phyloP scores from a whole-genome alignment of 2,113 vertebrate genomes.

The Gopherus evgoodei region DNA sequence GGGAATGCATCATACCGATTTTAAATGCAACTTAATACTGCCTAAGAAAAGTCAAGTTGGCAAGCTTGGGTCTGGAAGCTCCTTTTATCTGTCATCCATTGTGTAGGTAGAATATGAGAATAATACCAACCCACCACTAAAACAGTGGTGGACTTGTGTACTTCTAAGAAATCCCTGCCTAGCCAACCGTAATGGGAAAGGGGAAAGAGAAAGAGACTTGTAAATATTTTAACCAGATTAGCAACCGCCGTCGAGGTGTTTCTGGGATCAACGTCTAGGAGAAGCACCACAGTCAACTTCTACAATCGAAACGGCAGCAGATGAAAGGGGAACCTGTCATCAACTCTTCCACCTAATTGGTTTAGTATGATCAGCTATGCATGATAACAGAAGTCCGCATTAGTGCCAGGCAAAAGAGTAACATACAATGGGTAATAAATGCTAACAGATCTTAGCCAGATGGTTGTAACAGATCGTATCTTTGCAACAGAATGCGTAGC shows the following conservation, averaged over 20 bases:
- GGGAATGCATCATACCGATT: conserved; percentile 26
- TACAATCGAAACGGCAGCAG: conserved; percentile 14
- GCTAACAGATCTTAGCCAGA: conserved; percentile 70
- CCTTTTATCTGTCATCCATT: conserved; percentile 11
- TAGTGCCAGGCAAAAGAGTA: conserved; percentile 41
- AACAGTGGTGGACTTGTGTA: conserved; percentile 43
- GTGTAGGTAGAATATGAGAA: conserved; percentile 39
- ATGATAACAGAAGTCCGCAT: conserved; percentile 64
- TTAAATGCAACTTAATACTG: conserved; percentile 25
- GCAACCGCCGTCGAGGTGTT: conserved; percentile 63
- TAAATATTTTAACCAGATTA: conserved; percentile 70
- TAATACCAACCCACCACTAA: conserved; percentile 34
- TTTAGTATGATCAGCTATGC: conserved; percentile 72
- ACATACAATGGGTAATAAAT: conserved; percentile 71
- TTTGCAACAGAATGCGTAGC: conserved; percentile 53
- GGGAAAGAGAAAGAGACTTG: conserved; percentile 19
- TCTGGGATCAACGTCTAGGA: conserved; percentile 50
- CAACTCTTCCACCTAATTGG: conserved; percentile 70
- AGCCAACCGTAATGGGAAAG: conserved; percentile 37
- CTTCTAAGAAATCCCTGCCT: conserved; percentile 51
- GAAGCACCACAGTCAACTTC: conserved; percentile 55
- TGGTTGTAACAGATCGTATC: conserved; percentile 60
- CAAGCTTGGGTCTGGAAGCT: conserved; percentile 46
- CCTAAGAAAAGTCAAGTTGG: conserved; percentile 38
- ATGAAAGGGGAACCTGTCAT: conserved; percentile 71